Base-by-base conservation (phyloP, 2,113 vertebrate genomes). In the Camelus dromedarius region DNA sequence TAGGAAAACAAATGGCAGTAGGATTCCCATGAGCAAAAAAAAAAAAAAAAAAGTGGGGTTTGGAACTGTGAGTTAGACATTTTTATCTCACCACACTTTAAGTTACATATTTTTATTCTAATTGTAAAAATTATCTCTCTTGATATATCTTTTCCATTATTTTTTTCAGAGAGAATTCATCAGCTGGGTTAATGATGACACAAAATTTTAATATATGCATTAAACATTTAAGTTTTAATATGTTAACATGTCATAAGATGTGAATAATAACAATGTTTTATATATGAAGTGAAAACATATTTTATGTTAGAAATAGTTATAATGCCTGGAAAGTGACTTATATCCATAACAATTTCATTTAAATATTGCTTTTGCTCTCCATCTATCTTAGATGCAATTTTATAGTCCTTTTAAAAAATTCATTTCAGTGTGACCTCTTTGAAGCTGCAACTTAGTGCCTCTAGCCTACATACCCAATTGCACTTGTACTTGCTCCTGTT, bases 351-450 rank as follows among this genome's bases (percentile, higher is more conserved):
- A 99, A 99, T 99, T 99, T 98, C 98, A 99, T 99, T 99, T 99
- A 99, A 99, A 99, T 99, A 99, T 99, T 99, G 99, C 99, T 99
- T 99, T 99, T 99, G 98, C 98, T 99, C 98, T 98, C 98, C 99
- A 99, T 99, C 99, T 98, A 99, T 99, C 99, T 99, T 98, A 98
- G 98, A 99, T 98, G 98, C 98, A 99, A 99, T 99, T 99, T 99
- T 99, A 99, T 99, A 98, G 99, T 98, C 98, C 98, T 99, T 99
- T 99, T 99, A 98, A 99, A 99, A 99, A 99, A 99, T 99, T 99
- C 99, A 99, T 99, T 99, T 99, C 98, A 97, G 98, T 98, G 98
- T 99, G 99, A 99, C 99, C 99, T 99, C 99, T 99, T 99, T 96
- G 97, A 99, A 99, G 97, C 99, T 98, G 98, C 98, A 98, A 98